Base-by-base conservation (phyloP, 2,888 invertebrate species). In the Platycnemis pennipes region DNA sequence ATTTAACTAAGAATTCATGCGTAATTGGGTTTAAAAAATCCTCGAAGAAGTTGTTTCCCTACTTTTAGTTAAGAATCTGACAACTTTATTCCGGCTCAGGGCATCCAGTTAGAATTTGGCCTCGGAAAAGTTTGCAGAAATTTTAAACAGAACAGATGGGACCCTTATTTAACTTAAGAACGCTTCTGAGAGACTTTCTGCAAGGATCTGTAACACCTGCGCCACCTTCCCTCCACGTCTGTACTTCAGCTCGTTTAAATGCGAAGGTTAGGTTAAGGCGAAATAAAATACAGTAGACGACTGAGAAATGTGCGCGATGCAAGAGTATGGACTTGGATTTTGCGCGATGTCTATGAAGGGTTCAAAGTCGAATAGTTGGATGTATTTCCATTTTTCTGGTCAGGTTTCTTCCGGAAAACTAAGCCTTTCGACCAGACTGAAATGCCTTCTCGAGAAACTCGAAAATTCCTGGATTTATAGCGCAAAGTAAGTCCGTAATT, bases 131-230 rank as follows among this genome's bases (percentile, higher is more conserved):
- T 77, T 77, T 31, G 77, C 31, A 77, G 77, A 77, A 77, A 77
- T 77, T 37, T 77, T 77, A 77, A 77, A 77, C 77, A 77, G 77
- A 77, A 77, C 77, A 77, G 77, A 77, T 77, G 77, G 77, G 77
- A 77, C 77, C 69, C 77, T 77, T 37, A 77, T 77, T 77, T 77
- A 37, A 77, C 77, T 77, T 77, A 13, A 77, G 8, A 77, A 77
- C 77, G 37, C 77, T 77, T 77, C 77, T 37, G 37, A 77, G 37
- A 77, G 77, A 77, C 77, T 77, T 77, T 77, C 77, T 77, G 77
- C 31, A 77, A 77, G 37, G 77, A 77, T 13, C 37, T 77, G 77
- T 16, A 77, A 37, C 77, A 77, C 77, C 77, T 77, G 77, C 77
- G 77, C 77, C 77, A 37, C 37, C 13, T n/a, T 77, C 77, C 11